These are phyloP conservation scores for Andricus grossulariae DNA, from an alignment of 1,140 invertebrate genomes.

Conservation along the genomic window DNA sequence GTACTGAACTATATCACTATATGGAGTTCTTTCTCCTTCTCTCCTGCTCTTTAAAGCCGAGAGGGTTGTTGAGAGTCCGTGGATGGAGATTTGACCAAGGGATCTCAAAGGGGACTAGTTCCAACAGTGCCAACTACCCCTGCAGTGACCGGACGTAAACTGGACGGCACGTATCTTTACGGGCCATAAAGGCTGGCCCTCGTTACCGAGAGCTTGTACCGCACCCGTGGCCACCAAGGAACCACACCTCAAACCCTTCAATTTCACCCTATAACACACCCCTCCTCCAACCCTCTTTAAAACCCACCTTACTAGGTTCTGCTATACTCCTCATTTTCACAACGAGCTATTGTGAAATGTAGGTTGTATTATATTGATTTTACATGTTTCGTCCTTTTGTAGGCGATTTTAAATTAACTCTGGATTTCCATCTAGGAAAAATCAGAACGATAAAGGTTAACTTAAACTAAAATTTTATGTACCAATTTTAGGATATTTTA, in stretches of 20 bases:
- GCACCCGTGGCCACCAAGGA: slow-evolving; percentile 71
- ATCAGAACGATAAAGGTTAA: too few species aligned
- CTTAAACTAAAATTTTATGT: too few species aligned
- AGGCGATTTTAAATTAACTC: too few species aligned
- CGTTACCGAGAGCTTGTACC: slow-evolving; percentile 70
- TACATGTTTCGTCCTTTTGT: too few species aligned
- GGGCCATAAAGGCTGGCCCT: slow-evolving; percentile 73
- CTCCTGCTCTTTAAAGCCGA: slow-evolving; percentile 37
- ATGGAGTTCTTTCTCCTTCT: slow-evolving; percentile 40
- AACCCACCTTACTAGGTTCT: slow-evolving; percentile 32
- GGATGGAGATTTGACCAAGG: slow-evolving; percentile 59
- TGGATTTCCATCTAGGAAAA: too few species aligned
- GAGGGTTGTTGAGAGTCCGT: slow-evolving; percentile 35
- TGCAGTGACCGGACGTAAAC: slow-evolving; percentile 63
- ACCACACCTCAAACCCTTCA: slow-evolving; percentile 64
- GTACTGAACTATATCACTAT: background rate
- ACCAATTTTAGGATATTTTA: too few species aligned
- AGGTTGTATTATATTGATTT: too few species aligned
- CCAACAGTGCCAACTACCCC: slow-evolving; percentile 53
- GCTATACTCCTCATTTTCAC: slow-evolving; percentile 46
- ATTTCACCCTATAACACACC: slow-evolving; percentile 52
- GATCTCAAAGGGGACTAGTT: slow-evolving; percentile 58
- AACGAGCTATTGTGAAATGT: background rate
- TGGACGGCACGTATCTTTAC: slow-evolving; percentile 75
- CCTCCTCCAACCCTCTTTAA: slow-evolving; percentile 29